Evolutionary conservation across 2,797 vertebrate species (phyloP).

Genomic region (Takifugu ocellatus): DNA sequence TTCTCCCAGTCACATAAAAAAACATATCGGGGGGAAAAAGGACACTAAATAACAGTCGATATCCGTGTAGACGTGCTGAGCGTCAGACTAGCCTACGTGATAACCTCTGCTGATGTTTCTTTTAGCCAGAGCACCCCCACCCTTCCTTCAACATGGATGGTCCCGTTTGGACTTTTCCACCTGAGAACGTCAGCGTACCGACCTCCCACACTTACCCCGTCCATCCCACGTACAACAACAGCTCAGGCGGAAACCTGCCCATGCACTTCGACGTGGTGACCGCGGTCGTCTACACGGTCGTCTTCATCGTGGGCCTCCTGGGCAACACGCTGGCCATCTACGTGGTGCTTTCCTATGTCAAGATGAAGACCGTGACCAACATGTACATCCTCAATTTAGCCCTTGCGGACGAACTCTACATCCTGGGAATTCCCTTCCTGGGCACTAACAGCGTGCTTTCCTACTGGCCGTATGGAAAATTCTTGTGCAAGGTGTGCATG

Average conservation of each 20-base stretch:
- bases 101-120: too few species aligned
- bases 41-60: too few species aligned
- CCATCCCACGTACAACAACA: background rate
- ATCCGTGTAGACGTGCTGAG: too few species aligned
- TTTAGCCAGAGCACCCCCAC: too few species aligned
- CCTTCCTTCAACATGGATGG: conserved; percentile 49
- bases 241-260: background rate
- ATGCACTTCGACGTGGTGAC: conserved; percentile 71
- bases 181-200: conserved; percentile 18
- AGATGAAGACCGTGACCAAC: conserved; percentile 95
- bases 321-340: conserved; percentile 91
- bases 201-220: background rate
- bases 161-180: conserved; percentile 16
- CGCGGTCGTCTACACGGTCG: conserved; percentile 80
- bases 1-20: too few species aligned
- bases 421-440: conserved; percentile 90
- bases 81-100: too few species aligned
- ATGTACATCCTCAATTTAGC: conserved; percentile 95
- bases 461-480: conserved; percentile 90
- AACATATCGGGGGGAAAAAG: too few species aligned
- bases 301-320: conserved; percentile 84
- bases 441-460: conserved; percentile 86
- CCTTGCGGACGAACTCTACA: conserved; percentile 88
- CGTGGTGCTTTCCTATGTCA: conserved; percentile 86
- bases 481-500: conserved; percentile 88